These are phyloP conservation scores for Petrocephalus microphthalmus DNA, from an alignment of 2,113 vertebrate species.

Conservation along the genomic window DNA sequence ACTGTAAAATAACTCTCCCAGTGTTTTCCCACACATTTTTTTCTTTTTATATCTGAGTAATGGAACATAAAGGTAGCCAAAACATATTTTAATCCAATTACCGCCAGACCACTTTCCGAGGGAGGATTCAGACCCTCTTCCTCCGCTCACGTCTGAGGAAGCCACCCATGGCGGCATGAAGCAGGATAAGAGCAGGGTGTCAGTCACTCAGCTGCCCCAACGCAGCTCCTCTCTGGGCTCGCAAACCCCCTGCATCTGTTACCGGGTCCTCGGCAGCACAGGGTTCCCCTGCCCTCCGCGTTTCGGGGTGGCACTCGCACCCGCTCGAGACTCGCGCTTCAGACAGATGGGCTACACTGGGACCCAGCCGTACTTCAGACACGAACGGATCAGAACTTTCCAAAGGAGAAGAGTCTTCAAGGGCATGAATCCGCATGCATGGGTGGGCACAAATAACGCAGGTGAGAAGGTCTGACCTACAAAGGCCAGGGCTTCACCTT, in stretches of 20 bases:
- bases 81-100: not conserved
- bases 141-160: not conserved
- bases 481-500: not conserved
- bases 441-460: not conserved
- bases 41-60: not conserved
- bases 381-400: not conserved
- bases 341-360: not conserved
- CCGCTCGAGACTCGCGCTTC: not conserved
- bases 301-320: not conserved
- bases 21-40: not conserved
- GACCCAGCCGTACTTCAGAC: not conserved
- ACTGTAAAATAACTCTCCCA: not conserved
- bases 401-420: slow-evolving; percentile 24
- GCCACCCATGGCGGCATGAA: not conserved
- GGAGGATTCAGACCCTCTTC: not conserved
- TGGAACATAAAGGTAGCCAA: not conserved
- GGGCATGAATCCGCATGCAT: slow-evolving; percentile 26
- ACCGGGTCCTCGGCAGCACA: not conserved
- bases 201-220: not conserved
- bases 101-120: not conserved
- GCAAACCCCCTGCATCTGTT: not conserved
- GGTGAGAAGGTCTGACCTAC: not conserved
- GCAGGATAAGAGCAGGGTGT: not conserved
- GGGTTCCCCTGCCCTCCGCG: not conserved
- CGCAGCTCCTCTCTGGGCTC: not conserved